A percentile compares a stretch with the other conserved stretches of the same genome.
Evolutionary conservation across 2,113 vertebrate genomes (phyloP).

Genomic region (Oreochromis niloticus): DNA sequence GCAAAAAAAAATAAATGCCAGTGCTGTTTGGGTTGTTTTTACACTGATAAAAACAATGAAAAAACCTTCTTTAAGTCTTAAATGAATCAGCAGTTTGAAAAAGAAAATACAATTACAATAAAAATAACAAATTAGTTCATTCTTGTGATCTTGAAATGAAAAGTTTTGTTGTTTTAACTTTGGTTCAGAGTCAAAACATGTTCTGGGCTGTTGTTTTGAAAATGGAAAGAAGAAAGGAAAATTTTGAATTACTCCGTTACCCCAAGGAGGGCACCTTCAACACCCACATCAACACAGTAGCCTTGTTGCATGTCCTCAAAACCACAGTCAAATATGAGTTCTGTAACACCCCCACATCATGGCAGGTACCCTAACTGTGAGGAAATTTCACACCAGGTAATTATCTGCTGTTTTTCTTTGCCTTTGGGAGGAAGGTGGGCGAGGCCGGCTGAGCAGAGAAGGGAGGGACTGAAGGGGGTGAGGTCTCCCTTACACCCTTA

Average conservation of each 20-base stretch:
- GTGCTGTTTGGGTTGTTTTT: background rate
- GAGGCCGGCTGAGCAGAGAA: background rate
- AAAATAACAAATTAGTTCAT: background rate
- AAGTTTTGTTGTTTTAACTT: background rate
- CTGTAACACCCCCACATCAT: constrained; percentile 34
- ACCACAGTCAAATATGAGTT: constrained; percentile 47
- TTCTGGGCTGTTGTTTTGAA: background rate
- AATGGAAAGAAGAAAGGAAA: background rate
- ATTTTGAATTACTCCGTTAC: constrained; percentile 20
- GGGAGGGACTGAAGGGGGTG: background rate
- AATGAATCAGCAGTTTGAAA: background rate
- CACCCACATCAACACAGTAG: constrained; percentile 10
- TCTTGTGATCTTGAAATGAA: background rate
- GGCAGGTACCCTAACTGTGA: background rate
- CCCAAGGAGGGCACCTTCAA: constrained; percentile 25
- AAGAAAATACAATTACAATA: background rate
- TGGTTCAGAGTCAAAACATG: background rate
- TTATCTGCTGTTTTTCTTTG: constrained; percentile 57
- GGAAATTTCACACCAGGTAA: constrained; percentile 67
- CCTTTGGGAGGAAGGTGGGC: constrained; percentile 31
- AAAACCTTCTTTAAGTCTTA: background rate
- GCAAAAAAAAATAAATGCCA: background rate
- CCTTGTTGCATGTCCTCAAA: constrained; percentile 34
- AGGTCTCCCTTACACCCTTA: constrained; percentile 36
- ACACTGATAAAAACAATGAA: background rate